Percentiles rank a stretch among this genome's conserved stretches.
Conservation (phyloP, 2,888 invertebrate genomes). For the Strigamia maritima region DNA sequence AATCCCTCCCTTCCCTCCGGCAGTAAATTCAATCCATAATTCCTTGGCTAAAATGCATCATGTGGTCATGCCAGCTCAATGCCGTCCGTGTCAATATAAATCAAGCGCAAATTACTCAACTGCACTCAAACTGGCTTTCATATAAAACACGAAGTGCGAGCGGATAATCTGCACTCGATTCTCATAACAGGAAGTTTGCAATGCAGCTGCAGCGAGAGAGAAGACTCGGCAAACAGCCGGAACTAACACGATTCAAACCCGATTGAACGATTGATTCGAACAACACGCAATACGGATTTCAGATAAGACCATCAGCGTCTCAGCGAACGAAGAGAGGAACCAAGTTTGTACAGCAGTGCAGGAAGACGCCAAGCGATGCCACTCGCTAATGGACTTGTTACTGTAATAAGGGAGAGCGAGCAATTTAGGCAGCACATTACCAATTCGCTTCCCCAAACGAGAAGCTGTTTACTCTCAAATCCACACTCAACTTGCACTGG, state of each 20-base stretch:
- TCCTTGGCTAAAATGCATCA: not conserved
- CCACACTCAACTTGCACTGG: slow-evolving; percentile 29
- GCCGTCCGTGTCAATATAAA: slow-evolving; percentile 17
- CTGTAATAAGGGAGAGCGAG: not conserved
- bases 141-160: slow-evolving; percentile 25
- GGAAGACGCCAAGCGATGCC: not conserved
- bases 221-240: slow-evolving; percentile 22
- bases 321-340: too few species aligned
- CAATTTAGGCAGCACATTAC: slow-evolving; percentile 25
- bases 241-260: slow-evolving; percentile 27
- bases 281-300: slow-evolving; percentile 12
- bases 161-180: slow-evolving; percentile 8
- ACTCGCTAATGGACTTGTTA: slow-evolving; percentile 16
- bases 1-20: too few species aligned
- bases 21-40: not conserved
- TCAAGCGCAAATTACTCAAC: slow-evolving; percentile 29
- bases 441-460: slow-evolving; percentile 25
- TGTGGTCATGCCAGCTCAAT: slow-evolving; percentile 25
- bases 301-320: slow-evolving; percentile 9
- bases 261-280: slow-evolving; percentile 19
- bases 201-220: not conserved
- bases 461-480: slow-evolving; percentile 29
- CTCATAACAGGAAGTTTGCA: slow-evolving; percentile 29
- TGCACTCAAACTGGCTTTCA: slow-evolving; percentile 18
- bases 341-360: not conserved